A percentile compares a stretch with the other conserved stretches of the same genome.
Conservation (phyloP, 2,113 vertebrate species). For the Pyrgilauda ruficollis region DNA sequence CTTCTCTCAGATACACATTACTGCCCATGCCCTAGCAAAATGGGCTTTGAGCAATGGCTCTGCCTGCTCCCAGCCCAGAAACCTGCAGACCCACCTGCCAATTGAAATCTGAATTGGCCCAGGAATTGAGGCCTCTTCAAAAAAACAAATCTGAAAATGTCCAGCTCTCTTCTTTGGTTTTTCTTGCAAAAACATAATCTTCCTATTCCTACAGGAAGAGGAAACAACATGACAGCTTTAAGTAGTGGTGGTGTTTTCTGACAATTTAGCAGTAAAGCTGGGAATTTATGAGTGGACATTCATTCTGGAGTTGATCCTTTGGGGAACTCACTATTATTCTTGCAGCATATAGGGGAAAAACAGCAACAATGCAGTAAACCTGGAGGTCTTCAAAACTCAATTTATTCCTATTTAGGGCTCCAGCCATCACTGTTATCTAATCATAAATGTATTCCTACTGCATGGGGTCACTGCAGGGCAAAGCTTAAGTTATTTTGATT, state of each 20-base stretch:
- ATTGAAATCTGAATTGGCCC: neutral
- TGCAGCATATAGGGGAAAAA: neutral
- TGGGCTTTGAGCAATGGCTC: neutral
- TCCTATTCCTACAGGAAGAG: neutral
- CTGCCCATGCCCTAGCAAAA: neutral
- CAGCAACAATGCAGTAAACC: neutral
- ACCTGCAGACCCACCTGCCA: neutral
- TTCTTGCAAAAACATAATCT: neutral
- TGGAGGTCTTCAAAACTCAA: neutral
- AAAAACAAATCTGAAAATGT: neutral
- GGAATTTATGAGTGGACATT: neutral
- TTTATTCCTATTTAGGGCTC: neutral
- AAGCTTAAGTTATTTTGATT: slow-evolving; percentile 5
- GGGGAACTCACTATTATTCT: neutral
- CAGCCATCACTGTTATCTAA: neutral
- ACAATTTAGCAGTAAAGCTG: neutral
- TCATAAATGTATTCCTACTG: neutral
- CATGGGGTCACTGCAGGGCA: neutral
- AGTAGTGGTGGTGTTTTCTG: neutral
- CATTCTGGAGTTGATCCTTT: neutral
- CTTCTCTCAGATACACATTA: neutral
- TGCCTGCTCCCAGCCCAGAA: neutral
- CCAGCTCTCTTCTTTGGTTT: neutral
- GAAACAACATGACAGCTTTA: neutral
- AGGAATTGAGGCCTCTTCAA: neutral